Percentiles rank a stretch among this genome's conserved stretches.
Evolutionary conservation across 2,113 vertebrate genomes (phyloP).

Genomic region (Macquaria ambigua): DNA sequence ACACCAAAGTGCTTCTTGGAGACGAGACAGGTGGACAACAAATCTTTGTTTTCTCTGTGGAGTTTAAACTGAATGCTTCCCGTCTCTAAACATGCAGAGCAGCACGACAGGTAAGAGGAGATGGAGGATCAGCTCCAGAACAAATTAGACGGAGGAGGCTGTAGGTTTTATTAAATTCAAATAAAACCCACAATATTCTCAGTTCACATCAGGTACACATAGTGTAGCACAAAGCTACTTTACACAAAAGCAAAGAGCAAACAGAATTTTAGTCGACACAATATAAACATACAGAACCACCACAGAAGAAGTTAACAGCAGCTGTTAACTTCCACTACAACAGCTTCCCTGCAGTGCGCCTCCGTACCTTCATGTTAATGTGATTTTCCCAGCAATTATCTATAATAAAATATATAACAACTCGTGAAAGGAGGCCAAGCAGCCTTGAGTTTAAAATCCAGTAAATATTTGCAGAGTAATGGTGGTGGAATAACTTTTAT

Average conservation of each 20-base stretch:
- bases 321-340: no score
- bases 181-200: no score
- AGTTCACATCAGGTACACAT: not conserved
- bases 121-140: not conserved
- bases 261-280: not conserved
- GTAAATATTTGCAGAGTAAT: not conserved
- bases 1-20: not conserved
- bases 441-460: not conserved
- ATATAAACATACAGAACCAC: no score
- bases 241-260: not conserved
- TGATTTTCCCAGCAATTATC: not conserved
- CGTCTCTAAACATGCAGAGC: not conserved
- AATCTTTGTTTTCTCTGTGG: not conserved
- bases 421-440: accelerated
- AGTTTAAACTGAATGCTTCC: not conserved
- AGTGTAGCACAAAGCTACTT: not conserved
- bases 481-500: no score
- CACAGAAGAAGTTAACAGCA: no score
- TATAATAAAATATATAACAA: not conserved
- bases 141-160: not conserved
- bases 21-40: not conserved
- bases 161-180: not conserved
- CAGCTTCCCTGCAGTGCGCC: no score
- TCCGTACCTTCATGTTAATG: no score
- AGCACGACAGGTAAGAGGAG: not conserved